Evolutionary conservation across 2,113 vertebrate species (phyloP).

Genomic region (Campylomormyrus numenius): DNA sequence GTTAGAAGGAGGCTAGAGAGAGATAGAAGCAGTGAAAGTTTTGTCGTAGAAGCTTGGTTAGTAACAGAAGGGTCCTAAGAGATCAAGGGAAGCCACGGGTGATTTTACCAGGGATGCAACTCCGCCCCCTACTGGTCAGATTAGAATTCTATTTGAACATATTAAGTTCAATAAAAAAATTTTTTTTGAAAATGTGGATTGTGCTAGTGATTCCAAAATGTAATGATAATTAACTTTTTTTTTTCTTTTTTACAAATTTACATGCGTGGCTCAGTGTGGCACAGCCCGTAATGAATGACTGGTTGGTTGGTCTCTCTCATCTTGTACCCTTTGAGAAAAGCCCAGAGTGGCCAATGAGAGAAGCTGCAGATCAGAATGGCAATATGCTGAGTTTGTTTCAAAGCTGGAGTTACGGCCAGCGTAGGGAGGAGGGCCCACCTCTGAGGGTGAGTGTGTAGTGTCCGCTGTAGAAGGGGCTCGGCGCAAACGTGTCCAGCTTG

Average conservation of each 20-base stretch:
- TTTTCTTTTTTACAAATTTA: neutral
- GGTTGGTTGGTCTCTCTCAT: neutral
- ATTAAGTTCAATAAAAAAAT: neutral
- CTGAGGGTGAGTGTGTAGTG: slow-evolving; percentile 51
- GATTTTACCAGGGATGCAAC: neutral
- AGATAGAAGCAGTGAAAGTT: neutral
- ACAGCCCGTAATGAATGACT: neutral
- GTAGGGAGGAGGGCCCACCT: slow-evolving; percentile 27
- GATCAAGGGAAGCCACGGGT: neutral
- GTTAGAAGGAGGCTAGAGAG: neutral
- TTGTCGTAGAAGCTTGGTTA: neutral
- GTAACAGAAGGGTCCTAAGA: neutral
- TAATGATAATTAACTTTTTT: neutral
- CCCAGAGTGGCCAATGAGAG: neutral
- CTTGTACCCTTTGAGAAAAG: neutral
- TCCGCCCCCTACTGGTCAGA: neutral
- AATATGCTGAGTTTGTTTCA: neutral
- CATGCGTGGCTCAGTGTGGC: neutral
- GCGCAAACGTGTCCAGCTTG: slow-evolving; percentile 37
- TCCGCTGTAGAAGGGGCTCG: slow-evolving; percentile 38
- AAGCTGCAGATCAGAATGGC: neutral
- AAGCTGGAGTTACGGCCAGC: neutral
- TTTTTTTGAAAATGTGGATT: neutral
- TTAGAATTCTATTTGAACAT: neutral
- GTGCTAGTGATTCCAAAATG: neutral